Evolutionary conservation across 2,113 vertebrate genomes (phyloP).

Genomic region (Nipponia nippon): DNA sequence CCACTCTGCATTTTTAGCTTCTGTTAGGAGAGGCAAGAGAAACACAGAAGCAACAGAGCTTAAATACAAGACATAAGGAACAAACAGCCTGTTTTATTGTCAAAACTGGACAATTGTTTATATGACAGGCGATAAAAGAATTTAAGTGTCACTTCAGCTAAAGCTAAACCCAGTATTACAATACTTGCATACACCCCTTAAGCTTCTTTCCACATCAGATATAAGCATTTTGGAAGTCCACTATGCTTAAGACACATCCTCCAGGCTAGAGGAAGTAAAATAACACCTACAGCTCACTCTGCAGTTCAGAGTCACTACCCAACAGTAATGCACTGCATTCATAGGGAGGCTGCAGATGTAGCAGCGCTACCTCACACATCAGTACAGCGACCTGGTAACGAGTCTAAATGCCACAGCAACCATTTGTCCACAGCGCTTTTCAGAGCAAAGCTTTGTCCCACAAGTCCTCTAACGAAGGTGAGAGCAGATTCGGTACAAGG

Average conservation of each 20-base stretch:
- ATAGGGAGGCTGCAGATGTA: rapidly evolving
- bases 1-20: constrained; percentile 90
- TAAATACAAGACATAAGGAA: neutral
- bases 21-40: constrained; percentile 64
- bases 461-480: neutral
- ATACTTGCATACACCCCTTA: neutral
- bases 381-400: neutral
- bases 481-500: neutral
- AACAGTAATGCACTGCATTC: neutral
- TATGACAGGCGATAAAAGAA: neutral
- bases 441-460: neutral
- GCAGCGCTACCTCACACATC: neutral
- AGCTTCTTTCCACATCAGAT: neutral
- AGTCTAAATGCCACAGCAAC: neutral
- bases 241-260: neutral
- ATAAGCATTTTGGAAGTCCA: neutral
- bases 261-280: neutral
- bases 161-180: neutral
- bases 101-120: neutral
- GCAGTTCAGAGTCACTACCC: neutral
- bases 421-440: neutral
- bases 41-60: neutral
- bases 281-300: neutral
- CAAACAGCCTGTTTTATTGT: neutral
- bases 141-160: neutral